A percentile compares a stretch with the other conserved stretches of the same genome.
These are phyloP conservation scores for Petrosia ficiformis DNA, from an alignment of 37 sponge, comb jelly and placozoan species.

Conservation along the genomic window DNA sequence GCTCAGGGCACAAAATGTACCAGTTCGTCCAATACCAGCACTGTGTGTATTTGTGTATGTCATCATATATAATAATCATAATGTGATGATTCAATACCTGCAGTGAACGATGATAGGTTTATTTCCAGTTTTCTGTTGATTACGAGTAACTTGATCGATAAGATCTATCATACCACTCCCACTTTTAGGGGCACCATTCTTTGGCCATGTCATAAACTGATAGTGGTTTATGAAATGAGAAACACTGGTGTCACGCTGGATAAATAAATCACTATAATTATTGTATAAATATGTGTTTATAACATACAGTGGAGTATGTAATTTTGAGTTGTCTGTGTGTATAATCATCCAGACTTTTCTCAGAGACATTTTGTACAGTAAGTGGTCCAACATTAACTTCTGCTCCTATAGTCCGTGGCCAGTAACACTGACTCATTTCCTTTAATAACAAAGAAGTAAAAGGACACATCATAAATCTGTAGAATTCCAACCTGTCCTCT, in stretches of 20 bases:
- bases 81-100: constrained; percentile 47
- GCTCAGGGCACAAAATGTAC: constrained; percentile 76
- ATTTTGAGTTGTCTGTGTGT: constrained; percentile 58
- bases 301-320: constrained; percentile 52
- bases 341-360: constrained; percentile 45
- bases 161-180: constrained; percentile 80
- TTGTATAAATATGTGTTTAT: background rate
- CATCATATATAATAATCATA: background rate
- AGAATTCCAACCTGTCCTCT: constrained; percentile 43
- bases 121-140: constrained; percentile 77
- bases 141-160: constrained; percentile 64
- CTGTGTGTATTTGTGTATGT: constrained; percentile 19
- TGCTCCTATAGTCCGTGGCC: constrained; percentile 39
- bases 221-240: constrained; percentile 63
- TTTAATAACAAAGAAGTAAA: constrained; percentile 2
- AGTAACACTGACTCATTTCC: constrained; percentile 76
- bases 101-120: constrained; percentile 85
- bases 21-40: constrained; percentile 86
- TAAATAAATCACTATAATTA: background rate
- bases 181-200: constrained; percentile 56
- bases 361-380: constrained; percentile 17
- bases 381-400: constrained; percentile 12
- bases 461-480: background rate
- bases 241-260: constrained; percentile 22
- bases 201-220: constrained; percentile 84